Conservation (phyloP, 1,140 invertebrate species). For the Drosophila biarmipes region DNA sequence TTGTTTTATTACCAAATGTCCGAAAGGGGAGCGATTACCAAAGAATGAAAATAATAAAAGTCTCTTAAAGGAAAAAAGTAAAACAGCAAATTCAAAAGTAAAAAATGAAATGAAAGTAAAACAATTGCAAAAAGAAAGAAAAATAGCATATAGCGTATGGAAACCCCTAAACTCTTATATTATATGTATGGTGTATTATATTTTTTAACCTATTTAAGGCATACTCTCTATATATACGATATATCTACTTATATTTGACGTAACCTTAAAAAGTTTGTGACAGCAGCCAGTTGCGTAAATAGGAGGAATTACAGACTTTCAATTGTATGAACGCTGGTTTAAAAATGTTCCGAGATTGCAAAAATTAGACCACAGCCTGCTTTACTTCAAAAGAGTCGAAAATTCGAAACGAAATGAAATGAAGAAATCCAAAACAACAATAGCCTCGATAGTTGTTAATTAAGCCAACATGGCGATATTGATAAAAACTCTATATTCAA, state of each 20-base stretch:
- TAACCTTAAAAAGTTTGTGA: conserved; percentile 48
- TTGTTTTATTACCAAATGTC: conserved; percentile 70
- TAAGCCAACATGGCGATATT: conserved; percentile 36
- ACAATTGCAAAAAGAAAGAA: conserved; percentile 30
- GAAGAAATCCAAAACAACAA: conserved; percentile 54
- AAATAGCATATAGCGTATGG: conserved; percentile 65
- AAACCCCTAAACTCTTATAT: conserved; percentile 75
- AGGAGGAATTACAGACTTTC: conserved; percentile 49
- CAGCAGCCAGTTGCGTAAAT: conserved; percentile 51
- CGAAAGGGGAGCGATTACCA: conserved; percentile 40
- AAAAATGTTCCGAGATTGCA: conserved; percentile 44
- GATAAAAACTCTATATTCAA: conserved; percentile 48
- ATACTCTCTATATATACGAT: conserved; percentile 74
- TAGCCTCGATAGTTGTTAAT: conserved; percentile 75
- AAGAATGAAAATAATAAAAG: conserved; percentile 19
- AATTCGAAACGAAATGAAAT: not conserved
- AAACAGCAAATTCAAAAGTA: conserved; percentile 25
- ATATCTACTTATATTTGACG: conserved; percentile 74
- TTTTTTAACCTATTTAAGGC: conserved; percentile 80
- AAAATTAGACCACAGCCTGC: conserved; percentile 23
- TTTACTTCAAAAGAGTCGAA: conserved; percentile 37
- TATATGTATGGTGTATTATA: conserved; percentile 83
- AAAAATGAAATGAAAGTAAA: conserved; percentile 29
- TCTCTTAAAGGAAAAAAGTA: conserved; percentile 11
- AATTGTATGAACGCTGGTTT: conserved; percentile 37